Percentiles rank a stretch among this genome's conserved stretches.
Evolutionary conservation across 2,888 invertebrate species (phyloP).

Genomic region (Hirtodrosophila trivittata): DNA sequence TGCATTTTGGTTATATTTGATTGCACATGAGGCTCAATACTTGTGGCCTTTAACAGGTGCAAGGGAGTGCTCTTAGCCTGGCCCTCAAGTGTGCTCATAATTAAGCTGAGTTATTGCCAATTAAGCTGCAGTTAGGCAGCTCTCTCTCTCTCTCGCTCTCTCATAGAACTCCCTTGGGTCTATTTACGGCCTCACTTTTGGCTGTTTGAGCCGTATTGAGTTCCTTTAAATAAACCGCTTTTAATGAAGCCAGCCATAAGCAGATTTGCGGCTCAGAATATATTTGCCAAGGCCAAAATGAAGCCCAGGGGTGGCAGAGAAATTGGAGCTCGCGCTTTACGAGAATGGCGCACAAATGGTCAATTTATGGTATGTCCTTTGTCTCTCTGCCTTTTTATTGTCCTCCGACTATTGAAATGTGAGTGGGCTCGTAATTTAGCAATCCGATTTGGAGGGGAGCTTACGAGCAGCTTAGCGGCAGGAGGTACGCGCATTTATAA

Average conservation of each 20-base stretch:
- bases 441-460: slow-evolving; percentile 66
- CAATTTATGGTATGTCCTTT: slow-evolving; percentile 63
- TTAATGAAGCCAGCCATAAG: slow-evolving; percentile 79
- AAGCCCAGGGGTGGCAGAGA: slow-evolving; percentile 27
- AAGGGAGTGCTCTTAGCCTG: not conserved
- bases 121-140: slow-evolving; percentile 23
- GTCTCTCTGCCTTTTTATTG: slow-evolving; percentile 13
- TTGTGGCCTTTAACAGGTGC: no score
- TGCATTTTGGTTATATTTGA: no score
- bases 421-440: slow-evolving; percentile 48
- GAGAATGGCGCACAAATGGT: slow-evolving; percentile 70
- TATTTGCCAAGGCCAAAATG: slow-evolving; percentile 75
- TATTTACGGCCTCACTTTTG: slow-evolving; percentile 35
- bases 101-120: slow-evolving; percentile 42
- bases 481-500: slow-evolving; percentile 71
- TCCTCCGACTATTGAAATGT: slow-evolving; percentile 63
- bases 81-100: slow-evolving; percentile 31
- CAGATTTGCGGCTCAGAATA: slow-evolving; percentile 80
- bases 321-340: slow-evolving; percentile 53
- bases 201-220: slow-evolving; percentile 29
- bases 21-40: no score
- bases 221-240: slow-evolving; percentile 75
- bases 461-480: slow-evolving; percentile 69
- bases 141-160: no score
- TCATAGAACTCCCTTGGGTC: slow-evolving; percentile 10